Percentiles rank a stretch among this genome's conserved stretches.
Evolutionary conservation across 2,113 vertebrate species (phyloP).

Genomic region (Psittacus erithacus): DNA sequence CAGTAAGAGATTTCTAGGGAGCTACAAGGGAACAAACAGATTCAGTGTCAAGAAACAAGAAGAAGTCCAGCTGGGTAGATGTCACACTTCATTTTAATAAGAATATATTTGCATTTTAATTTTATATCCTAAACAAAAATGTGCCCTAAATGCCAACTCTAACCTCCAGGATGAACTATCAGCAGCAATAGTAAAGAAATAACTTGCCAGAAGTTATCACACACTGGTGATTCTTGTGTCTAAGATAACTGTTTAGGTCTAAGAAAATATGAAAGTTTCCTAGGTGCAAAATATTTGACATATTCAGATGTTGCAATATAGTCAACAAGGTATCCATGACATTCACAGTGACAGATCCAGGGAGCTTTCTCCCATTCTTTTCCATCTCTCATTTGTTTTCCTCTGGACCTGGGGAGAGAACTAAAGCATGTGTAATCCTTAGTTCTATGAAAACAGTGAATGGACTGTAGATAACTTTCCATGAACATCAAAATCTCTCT

Average conservation of each 20-base stretch:
- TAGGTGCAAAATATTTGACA: background rate
- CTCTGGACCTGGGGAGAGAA: background rate
- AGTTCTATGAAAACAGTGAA: background rate
- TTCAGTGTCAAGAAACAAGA: background rate
- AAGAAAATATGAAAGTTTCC: background rate
- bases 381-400: background rate
- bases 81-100: background rate
- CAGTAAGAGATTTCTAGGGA: background rate
- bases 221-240: background rate
- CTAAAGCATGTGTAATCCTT: background rate
- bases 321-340: background rate
- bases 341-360: background rate
- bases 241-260: background rate
- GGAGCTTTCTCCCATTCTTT: background rate
- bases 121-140: background rate
- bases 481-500: background rate
- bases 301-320: background rate
- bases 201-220: background rate
- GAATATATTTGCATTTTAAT: background rate
- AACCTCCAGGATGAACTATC: background rate
- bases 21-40: background rate
- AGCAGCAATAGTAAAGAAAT: background rate
- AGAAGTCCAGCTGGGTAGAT: background rate
- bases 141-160: background rate
- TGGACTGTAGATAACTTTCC: background rate